Evolutionary conservation across 2,113 vertebrate species (phyloP).

Genomic region (Cephalopterus ornatus): DNA sequence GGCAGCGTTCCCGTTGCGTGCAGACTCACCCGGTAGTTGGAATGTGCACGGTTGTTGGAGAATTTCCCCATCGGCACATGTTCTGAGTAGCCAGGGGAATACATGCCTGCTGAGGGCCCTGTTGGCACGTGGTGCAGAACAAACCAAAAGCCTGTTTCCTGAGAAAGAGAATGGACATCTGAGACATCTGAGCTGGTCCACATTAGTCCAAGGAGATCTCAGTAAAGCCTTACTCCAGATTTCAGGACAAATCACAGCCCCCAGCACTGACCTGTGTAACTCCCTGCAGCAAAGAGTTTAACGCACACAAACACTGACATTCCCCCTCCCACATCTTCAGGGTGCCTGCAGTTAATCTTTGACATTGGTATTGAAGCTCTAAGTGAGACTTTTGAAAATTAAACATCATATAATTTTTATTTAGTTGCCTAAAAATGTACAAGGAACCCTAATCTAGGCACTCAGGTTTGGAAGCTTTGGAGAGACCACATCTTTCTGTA

Average conservation of each 20-base stretch:
- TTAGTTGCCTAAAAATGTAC: background rate
- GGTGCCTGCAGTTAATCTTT: background rate
- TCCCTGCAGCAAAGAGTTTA: background rate
- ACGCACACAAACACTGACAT: rapidly evolving
- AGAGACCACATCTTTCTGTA: background rate
- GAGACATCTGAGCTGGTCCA: background rate
- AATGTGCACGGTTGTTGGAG: constrained; percentile 93
- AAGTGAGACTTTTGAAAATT: background rate
- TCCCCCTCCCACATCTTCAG: background rate
- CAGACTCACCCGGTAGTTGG: constrained; percentile 91
- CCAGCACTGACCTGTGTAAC: background rate
- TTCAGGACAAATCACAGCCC: background rate
- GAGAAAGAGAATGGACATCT: background rate
- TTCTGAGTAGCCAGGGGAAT: constrained; percentile 88
- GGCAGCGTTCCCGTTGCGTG: background rate
- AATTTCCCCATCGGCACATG: constrained; percentile 91
- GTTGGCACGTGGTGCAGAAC: constrained; percentile 95
- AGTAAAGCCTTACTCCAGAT: background rate
- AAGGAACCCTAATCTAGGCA: background rate
- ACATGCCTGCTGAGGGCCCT: constrained; percentile 89
- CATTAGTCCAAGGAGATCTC: background rate
- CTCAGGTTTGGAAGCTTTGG: background rate
- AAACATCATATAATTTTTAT: background rate
- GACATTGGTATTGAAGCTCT: background rate
- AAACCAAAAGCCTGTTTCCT: constrained; percentile 99